Evolutionary conservation across 2,113 vertebrate genomes (phyloP), one percentile per base, ranked within the genome.

Genomic region (Podocnemis expansa): DNA sequence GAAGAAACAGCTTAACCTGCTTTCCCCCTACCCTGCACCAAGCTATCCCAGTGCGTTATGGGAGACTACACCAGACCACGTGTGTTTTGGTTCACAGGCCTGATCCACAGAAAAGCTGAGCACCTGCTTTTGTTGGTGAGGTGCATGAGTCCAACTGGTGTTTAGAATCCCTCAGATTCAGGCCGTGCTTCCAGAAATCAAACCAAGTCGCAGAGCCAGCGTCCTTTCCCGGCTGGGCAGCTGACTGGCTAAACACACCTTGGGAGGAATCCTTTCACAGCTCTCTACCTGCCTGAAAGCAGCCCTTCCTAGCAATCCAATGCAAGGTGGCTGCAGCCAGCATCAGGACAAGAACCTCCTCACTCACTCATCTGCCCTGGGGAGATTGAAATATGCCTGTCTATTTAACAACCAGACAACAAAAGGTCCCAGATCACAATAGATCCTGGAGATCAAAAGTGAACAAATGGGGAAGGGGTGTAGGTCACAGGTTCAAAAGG

Each of bases 21-120:
- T 10, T n/a, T 11, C 14, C 2, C 76, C 4, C 34, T 9, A 29
- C 60, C 60, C 60, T 34, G n/a, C 5, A 0, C 2, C 5, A 55
- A 12, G 73, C 67, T 11, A 43, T 24, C 24, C 4, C 54, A 58
- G 31, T 1, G 31, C 83, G 21, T 82, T 63, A 51, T 3, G 38
- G n/a, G 25, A 25, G 10, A 29, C 6, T 24, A 16, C 43, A 43
- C 6, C 43, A 29, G 27, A 7, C 43, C 43, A 29, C 5, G 3
- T 14, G 43, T 47, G 75, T 41, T 24, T 25, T 12, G 38, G n/a
- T 24, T 75, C 9, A 75, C 5, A 22, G 38, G 38, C 38, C 70
- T 75, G 70, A 75, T 24, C 38, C 70, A 75, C 22, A 75, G 4
- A 43, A 24, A n/a, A 5, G 10, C 17, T 75, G 22, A 75, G 38